phyloP scores from a whole-genome alignment of 1,140 invertebrate genomes.

The Cotesia typhae region DNA sequence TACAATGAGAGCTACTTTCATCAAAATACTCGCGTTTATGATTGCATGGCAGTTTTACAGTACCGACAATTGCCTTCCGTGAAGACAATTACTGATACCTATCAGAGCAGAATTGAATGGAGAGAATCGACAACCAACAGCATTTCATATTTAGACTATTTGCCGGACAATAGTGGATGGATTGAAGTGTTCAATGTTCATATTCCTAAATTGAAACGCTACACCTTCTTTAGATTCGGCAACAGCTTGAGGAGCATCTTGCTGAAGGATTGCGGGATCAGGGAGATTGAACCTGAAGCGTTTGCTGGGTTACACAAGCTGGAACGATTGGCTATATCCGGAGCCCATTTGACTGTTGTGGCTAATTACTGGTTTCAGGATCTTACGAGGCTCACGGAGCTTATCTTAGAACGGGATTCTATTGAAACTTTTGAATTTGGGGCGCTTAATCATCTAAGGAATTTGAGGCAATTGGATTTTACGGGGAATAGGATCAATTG shows the following conservation, averaged over 20 bases:
- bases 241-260: slow-evolving; percentile 50
- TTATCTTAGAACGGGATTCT: slow-evolving; percentile 43
- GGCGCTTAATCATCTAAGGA: slow-evolving; percentile 36
- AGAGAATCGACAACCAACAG: slow-evolving; percentile 25
- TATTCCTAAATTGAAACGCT: slow-evolving; percentile 41
- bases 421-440: slow-evolving; percentile 44
- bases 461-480: slow-evolving; percentile 43
- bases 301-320: slow-evolving; percentile 52
- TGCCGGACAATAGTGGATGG: slow-evolving; percentile 50
- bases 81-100: not conserved
- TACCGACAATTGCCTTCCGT: slow-evolving; percentile 30
- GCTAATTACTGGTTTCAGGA: slow-evolving; percentile 47
- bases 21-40: slow-evolving; percentile 6
- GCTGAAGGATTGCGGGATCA: slow-evolving; percentile 43
- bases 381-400: slow-evolving; percentile 44
- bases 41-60: slow-evolving; percentile 38
- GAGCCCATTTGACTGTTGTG: slow-evolving; percentile 40
- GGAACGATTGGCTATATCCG: slow-evolving; percentile 43
- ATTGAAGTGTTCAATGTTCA: slow-evolving; percentile 44
- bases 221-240: slow-evolving; percentile 52
- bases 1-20: slow-evolving; percentile 22
- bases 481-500: slow-evolving; percentile 44
- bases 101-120: slow-evolving; percentile 34
- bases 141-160: slow-evolving; percentile 39
- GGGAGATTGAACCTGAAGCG: slow-evolving; percentile 45